phyloP scores from a whole-genome alignment of 2,113 vertebrate genomes.

The Dicentrarchus labrax region DNA sequence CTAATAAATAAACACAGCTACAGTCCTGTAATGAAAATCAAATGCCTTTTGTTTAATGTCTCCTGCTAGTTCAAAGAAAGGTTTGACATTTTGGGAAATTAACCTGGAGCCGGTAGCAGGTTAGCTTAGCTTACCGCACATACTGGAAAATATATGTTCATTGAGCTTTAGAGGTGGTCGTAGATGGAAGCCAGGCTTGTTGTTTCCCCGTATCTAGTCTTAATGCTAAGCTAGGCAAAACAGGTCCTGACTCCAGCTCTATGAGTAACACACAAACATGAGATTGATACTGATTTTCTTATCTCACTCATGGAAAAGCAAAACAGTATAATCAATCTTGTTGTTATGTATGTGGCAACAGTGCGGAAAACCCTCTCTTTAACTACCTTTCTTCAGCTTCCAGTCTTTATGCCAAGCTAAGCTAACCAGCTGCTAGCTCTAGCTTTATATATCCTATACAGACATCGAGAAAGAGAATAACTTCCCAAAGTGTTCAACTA shows the following conservation, averaged over 20 bases:
- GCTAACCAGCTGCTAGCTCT: background rate
- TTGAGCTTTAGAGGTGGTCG: background rate
- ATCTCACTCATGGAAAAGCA: background rate
- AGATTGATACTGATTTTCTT: background rate
- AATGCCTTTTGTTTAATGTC: constrained; percentile 24
- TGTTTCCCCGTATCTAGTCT: background rate
- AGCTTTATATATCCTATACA: background rate
- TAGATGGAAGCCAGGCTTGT: no score
- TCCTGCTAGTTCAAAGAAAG: constrained; percentile 19
- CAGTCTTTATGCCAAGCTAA: background rate
- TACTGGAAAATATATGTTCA: background rate
- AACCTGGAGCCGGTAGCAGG: background rate
- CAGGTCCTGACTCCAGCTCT: background rate
- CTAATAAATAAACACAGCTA: background rate
- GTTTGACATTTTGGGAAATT: constrained; percentile 20
- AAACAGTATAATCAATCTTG: background rate
- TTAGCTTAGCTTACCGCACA: background rate
- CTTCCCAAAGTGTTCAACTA: constrained; percentile 4
- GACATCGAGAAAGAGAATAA: background rate
- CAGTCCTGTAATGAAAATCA: constrained; percentile 10
- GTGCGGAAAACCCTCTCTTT: background rate
- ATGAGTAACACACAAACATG: background rate
- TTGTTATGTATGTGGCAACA: background rate
- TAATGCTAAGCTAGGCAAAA: background rate
- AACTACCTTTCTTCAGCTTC: background rate